Percentiles rank a stretch among this genome's conserved stretches.
Evolutionary conservation across 1,140 invertebrate genomes (phyloP).

Genomic region (Palaemon carinicauda): DNA sequence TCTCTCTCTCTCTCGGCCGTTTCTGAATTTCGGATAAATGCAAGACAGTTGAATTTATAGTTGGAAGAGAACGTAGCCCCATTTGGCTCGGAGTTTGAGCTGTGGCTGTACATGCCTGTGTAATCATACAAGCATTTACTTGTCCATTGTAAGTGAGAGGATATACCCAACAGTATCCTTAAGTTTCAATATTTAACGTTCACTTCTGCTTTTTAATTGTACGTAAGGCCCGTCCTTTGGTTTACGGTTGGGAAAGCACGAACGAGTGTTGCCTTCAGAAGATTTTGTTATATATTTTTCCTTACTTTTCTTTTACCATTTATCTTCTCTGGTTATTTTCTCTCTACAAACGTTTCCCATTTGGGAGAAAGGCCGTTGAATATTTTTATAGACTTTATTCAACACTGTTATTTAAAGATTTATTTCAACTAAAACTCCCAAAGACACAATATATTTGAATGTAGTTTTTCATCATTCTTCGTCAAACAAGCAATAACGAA

Average conservation of each 20-base stretch:
- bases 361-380: too few relatives aligned
- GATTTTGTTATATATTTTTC: too few relatives aligned
- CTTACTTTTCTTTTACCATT: too few relatives aligned
- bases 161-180: neutral
- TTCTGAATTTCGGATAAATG: neutral
- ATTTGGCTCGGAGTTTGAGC: constrained; percentile 1
- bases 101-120: constrained; percentile 6
- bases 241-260: too few relatives aligned
- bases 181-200: constrained; percentile 21
- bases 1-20: neutral
- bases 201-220: neutral
- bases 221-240: too few relatives aligned
- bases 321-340: too few relatives aligned
- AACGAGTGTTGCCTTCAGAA: too few relatives aligned
- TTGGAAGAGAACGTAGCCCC: neutral
- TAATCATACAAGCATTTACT: constrained; percentile 47
- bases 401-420: too few relatives aligned
- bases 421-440: too few relatives aligned
- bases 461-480: neutral
- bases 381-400: too few relatives aligned
- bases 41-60: neutral
- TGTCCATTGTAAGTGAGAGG: constrained; percentile 44
- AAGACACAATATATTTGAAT: too few relatives aligned
- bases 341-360: too few relatives aligned
- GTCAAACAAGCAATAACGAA: neutral